Conservation (phyloP, 1,140 invertebrate genomes). For the Penaeus vannamei region DNA sequence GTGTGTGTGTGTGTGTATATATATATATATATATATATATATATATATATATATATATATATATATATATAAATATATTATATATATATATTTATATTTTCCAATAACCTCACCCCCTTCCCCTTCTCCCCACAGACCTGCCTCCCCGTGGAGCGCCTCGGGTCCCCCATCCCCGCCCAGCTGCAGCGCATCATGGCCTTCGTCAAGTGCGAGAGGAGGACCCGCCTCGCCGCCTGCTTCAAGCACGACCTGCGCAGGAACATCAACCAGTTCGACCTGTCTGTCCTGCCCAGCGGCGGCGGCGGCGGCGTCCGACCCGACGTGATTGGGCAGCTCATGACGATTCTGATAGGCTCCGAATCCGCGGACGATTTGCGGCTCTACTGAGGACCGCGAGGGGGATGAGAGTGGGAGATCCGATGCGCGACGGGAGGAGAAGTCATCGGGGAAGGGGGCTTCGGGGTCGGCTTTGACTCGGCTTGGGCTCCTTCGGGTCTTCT, state of each 20-base stretch:
- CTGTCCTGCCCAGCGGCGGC: slow-evolving; percentile 19
- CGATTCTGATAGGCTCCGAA: slow-evolving; percentile 20
- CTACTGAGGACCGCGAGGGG: not conserved
- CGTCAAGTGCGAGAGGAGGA: slow-evolving; percentile 50
- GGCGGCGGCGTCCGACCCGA: not conserved
- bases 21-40: not conserved
- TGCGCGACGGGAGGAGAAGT: not conserved
- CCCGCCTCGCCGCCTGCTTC: slow-evolving; percentile 42
- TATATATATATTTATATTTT: not conserved
- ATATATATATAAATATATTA: not conserved
- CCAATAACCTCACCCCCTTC: not conserved
- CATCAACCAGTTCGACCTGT: slow-evolving; percentile 27
- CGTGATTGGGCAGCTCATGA: slow-evolving; percentile 1
- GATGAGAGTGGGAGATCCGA: not conserved
- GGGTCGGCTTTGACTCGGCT: no score
- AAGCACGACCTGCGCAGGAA: slow-evolving; percentile 42
- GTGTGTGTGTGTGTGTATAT: not conserved
- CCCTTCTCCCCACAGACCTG: slow-evolving; percentile 7
- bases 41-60: not conserved
- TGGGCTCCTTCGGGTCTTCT: no score
- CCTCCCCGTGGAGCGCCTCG: slow-evolving; percentile 37
- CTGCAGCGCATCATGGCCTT: slow-evolving; percentile 48
- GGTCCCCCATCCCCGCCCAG: not conserved
- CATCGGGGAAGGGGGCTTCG: no score
- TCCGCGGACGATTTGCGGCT: slow-evolving; percentile 9